Percentiles rank a stretch among this genome's conserved stretches.
Evolutionary conservation across 1,140 invertebrate genomes (phyloP).

Genomic region (Cotesia vestalis): DNA sequence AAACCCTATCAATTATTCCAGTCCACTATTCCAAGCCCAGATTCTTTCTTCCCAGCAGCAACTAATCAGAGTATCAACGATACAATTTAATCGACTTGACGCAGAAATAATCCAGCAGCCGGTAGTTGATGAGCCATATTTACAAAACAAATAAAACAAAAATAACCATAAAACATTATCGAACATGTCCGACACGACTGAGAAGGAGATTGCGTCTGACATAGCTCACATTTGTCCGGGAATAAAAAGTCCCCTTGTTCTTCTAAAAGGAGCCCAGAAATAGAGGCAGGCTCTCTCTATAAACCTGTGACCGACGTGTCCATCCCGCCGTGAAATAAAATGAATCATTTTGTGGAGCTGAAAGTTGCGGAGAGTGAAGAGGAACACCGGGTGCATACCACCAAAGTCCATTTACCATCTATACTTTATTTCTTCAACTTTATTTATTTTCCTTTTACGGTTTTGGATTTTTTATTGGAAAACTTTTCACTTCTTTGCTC

Average conservation of each 20-base stretch:
- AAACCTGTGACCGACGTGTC: constrained; percentile 55
- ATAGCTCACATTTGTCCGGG: constrained; percentile 10
- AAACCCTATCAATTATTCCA: no score
- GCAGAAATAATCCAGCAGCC: neutral
- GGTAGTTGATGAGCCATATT: neutral
- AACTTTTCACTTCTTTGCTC: neutral
- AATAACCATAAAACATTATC: neutral
- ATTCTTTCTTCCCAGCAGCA: neutral
- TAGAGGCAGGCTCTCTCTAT: constrained; percentile 14
- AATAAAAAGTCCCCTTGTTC: neutral
- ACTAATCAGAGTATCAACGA: neutral
- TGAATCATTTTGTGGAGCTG: constrained; percentile 55
- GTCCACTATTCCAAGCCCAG: no score
- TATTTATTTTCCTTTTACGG: constrained; percentile 10
- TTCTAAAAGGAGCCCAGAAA: neutral
- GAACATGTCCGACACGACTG: constrained; percentile 5
- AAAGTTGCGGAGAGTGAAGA: neutral
- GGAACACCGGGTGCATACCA: constrained; percentile 46
- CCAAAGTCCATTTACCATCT: constrained; percentile 20
- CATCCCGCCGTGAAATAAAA: constrained; percentile 59
- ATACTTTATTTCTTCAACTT: constrained; percentile 8
- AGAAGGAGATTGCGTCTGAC: constrained; percentile 3
- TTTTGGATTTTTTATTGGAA: no score
- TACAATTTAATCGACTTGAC: neutral
- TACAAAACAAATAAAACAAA: no score